Conservation (phyloP, 1,140 invertebrate species). For the Drosophila mojavensis region DNA sequence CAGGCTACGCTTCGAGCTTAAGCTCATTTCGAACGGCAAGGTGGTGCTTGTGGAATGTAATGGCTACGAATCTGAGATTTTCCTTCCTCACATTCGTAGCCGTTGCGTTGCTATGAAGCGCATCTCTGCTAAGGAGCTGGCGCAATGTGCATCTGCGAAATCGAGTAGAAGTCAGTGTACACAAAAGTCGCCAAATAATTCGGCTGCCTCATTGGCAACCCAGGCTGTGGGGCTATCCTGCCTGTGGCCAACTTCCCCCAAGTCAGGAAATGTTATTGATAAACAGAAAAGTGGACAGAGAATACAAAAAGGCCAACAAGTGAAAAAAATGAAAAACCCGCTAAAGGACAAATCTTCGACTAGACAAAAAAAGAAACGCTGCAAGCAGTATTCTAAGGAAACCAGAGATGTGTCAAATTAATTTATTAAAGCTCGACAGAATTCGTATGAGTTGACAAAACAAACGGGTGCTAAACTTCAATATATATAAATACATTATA, state of each 20-base stretch:
- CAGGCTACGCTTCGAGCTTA: constrained; percentile 15
- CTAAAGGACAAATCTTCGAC: background rate
- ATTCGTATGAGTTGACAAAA: background rate
- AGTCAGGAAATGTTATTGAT: background rate
- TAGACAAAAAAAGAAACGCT: background rate
- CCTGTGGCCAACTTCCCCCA: background rate
- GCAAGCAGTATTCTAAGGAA: background rate
- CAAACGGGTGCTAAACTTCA: constrained; percentile 16
- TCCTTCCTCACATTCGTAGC: constrained; percentile 45
- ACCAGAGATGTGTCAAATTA: constrained; percentile 2
- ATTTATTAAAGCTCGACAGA: background rate
- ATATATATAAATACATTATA: background rate
- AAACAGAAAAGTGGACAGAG: background rate
- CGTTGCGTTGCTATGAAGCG: constrained; percentile 50
- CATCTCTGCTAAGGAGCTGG: constrained; percentile 30
- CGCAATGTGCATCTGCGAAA: background rate
- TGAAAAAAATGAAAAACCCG: background rate
- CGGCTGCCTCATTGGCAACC: constrained; percentile 11
- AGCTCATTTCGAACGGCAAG: constrained; percentile 48
- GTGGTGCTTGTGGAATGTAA: constrained; percentile 54
- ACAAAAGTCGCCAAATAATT: too few relatives aligned
- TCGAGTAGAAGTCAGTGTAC: background rate
- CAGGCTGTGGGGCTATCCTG: constrained; percentile 8
- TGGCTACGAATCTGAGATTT: constrained; percentile 56
- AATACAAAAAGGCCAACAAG: background rate